Evolutionary conservation across 2,113 vertebrate species (phyloP).

Genomic region (Bubo scandiacus): DNA sequence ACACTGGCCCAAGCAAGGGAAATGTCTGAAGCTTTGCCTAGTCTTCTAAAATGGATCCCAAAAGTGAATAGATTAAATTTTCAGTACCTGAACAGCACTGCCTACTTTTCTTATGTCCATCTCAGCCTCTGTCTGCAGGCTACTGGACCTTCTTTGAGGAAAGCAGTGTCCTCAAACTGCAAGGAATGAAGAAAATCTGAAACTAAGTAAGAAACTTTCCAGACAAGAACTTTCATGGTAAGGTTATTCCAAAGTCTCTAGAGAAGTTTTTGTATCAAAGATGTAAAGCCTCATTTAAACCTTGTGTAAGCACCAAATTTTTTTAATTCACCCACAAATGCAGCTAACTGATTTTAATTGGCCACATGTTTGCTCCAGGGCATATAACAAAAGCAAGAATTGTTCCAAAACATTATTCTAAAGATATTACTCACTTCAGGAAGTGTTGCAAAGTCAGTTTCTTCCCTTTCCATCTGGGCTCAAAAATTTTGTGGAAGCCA

Average conservation of each 20-base stretch:
- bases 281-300: not conserved
- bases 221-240: not conserved
- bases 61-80: not conserved
- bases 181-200: not conserved
- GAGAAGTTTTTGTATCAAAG: not conserved
- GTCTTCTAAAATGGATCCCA: not conserved
- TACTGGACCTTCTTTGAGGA: not conserved
- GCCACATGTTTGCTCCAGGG: not conserved
- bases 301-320: not conserved
- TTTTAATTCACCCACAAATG: not conserved
- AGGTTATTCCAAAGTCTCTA: not conserved
- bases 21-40: conserved; percentile 3
- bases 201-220: not conserved
- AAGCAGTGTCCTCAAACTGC: not conserved
- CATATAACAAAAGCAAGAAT: not conserved
- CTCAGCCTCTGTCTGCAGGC: not conserved
- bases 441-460: not conserved
- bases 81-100: not conserved
- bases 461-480: not conserved
- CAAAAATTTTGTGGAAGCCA: not conserved
- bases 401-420: not conserved
- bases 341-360: not conserved
- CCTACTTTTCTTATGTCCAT: not conserved
- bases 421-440: not conserved
- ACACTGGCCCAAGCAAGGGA: not conserved